A percentile compares a stretch with the other conserved stretches of the same genome.
Evolutionary conservation across 2,888 invertebrate species (phyloP).

Genomic region (Himalopsyche anomala): DNA sequence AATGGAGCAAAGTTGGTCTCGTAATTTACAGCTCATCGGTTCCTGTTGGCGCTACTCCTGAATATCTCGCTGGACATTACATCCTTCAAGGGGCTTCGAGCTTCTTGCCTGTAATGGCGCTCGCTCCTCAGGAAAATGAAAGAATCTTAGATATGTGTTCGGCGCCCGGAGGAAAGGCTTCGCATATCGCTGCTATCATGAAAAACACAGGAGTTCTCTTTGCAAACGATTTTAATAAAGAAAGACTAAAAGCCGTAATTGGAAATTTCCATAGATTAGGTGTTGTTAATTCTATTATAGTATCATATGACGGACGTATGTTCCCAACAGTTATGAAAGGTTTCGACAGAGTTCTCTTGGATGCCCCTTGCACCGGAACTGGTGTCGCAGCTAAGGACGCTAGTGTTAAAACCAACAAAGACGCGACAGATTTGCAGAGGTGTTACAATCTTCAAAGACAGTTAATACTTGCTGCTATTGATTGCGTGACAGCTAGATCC

Average conservation of each 20-base stretch:
- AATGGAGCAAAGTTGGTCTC: conserved; percentile 99
- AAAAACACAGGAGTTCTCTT: conserved; percentile 97
- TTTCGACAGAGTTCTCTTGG: conserved; percentile 96
- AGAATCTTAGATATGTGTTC: conserved; percentile 97
- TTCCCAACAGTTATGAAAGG: conserved; percentile 90
- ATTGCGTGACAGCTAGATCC: conserved; percentile 95
- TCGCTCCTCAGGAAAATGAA: conserved; percentile 97
- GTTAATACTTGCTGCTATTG: conserved; percentile 96
- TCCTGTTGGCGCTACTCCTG: conserved; percentile 98
- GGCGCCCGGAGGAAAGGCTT: conserved; percentile 99
- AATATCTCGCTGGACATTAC: conserved; percentile 98
- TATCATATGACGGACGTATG: conserved; percentile 92
- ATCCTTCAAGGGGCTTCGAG: conserved; percentile 98
- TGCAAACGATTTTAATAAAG: conserved; percentile 96
- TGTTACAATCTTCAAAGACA: conserved; percentile 96
- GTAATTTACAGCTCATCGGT: conserved; percentile 97
- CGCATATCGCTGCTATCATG: conserved; percentile 98
- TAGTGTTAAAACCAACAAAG: conserved; percentile 95
- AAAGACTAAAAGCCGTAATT: conserved; percentile 92
- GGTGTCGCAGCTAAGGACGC: conserved; percentile 99
- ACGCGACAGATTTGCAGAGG: conserved; percentile 91
- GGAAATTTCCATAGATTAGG: conserved; percentile 98
- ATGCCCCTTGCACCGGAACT: conserved; percentile 99
- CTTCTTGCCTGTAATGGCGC: conserved; percentile 97
- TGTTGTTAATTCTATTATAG: conserved; percentile 94